These are phyloP conservation scores for Xanthostigma xanthostigma DNA, from an alignment of 2,888 invertebrate species.

Conservation along the genomic window DNA sequence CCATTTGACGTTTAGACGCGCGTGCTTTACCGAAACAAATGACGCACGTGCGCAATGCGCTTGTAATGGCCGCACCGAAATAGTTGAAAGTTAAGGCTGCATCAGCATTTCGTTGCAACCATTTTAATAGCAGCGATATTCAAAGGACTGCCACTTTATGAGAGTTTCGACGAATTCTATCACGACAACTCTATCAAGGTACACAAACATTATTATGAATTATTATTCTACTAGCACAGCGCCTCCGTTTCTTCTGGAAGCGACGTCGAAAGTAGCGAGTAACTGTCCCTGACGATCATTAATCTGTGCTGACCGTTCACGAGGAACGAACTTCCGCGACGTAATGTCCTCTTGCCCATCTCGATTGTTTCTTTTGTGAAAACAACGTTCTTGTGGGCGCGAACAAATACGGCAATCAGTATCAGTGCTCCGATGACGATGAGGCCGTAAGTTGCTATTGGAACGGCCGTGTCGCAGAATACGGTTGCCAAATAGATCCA, in stretches of 20 bases:
- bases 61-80: no score
- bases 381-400: slow-evolving; percentile 59
- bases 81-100: no score
- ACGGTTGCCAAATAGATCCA: slow-evolving; percentile 72
- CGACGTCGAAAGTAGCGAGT: slow-evolving; percentile 27
- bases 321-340: slow-evolving; percentile 47
- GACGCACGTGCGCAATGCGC: no score
- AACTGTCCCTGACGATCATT: slow-evolving; percentile 41
- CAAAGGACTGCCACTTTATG: no score
- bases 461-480: slow-evolving; percentile 55
- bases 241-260: slow-evolving; percentile 7
- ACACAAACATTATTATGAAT: no score
- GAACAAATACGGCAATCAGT: slow-evolving; percentile 50
- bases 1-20: no score
- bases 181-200: no score
- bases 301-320: slow-evolving; percentile 42
- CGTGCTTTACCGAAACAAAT: no score
- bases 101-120: no score
- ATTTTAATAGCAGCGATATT: no score
- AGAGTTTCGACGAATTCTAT: no score
- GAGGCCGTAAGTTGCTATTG: slow-evolving; percentile 54
- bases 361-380: slow-evolving; percentile 63
- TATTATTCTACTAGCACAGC: neutral
- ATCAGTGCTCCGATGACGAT: slow-evolving; percentile 52
- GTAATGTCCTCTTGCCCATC: slow-evolving; percentile 54